Percentiles rank a stretch among this genome's conserved stretches.
These are phyloP conservation scores for Florisuga fusca DNA, from an alignment of 2,797 vertebrate genomes.

Conservation along the genomic window DNA sequence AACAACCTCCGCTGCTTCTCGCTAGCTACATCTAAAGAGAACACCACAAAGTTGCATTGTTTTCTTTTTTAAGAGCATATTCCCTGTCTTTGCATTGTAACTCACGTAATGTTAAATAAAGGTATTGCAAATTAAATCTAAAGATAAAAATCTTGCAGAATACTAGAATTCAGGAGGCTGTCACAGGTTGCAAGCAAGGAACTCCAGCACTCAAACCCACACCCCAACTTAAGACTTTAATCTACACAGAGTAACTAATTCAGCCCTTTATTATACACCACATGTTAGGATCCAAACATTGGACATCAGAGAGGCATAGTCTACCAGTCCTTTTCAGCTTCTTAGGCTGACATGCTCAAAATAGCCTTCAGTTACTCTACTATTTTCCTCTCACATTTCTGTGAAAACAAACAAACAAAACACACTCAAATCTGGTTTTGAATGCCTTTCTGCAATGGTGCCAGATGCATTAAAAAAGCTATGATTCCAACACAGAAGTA, in stretches of 20 bases:
- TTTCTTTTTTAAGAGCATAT: background rate
- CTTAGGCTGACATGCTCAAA: background rate
- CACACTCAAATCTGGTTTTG: background rate
- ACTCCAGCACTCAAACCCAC: background rate
- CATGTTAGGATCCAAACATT: background rate
- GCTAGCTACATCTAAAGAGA: slow-evolving; percentile 85
- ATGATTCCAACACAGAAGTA: background rate
- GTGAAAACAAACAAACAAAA: background rate
- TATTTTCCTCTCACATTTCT: background rate
- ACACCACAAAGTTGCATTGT: background rate
- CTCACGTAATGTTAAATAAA: background rate
- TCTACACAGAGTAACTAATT: background rate
- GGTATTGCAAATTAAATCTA: background rate
- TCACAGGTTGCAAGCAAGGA: background rate
- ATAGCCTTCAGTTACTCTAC: background rate
- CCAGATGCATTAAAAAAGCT: background rate
- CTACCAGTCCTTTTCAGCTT: background rate
- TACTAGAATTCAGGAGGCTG: background rate
- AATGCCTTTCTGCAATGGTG: background rate
- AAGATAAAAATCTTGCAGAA: background rate
- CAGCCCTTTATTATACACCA: background rate
- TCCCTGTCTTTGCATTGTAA: accelerated
- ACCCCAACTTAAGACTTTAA: background rate
- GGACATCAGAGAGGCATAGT: background rate
- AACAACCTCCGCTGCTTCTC: slow-evolving; percentile 94